phyloP scores from a whole-genome alignment of 2,113 vertebrate genomes.

The Synchiropus splendidus region DNA sequence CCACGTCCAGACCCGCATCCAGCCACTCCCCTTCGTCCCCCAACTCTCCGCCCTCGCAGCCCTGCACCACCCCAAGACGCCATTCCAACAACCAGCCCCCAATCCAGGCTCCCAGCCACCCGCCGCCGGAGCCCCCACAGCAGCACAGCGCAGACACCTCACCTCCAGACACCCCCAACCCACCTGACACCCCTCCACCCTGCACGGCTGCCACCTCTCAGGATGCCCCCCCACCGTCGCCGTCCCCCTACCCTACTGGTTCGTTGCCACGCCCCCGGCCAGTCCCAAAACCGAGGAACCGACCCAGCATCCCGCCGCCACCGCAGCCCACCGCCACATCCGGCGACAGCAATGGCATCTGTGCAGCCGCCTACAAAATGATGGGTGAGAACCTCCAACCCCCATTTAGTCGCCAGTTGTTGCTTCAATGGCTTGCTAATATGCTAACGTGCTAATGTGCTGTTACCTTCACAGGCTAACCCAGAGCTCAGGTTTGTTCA shows the following conservation, averaged over 20 bases:
- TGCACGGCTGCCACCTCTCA: constrained; percentile 52
- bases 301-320: constrained; percentile 83
- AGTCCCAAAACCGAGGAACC: constrained; percentile 85
- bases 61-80: constrained; percentile 68
- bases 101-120: constrained; percentile 87
- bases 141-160: constrained; percentile 65
- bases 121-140: constrained; percentile 87
- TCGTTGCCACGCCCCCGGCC: constrained; percentile 79
- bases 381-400: constrained; percentile 71
- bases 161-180: constrained; percentile 79
- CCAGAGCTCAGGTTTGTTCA: constrained; percentile 76
- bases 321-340: constrained; percentile 72
- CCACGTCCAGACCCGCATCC: constrained; percentile 67
- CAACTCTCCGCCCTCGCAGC: constrained; percentile 52
- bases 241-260: constrained; percentile 61
- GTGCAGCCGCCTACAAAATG: constrained; percentile 67
- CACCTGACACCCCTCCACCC: constrained; percentile 80
- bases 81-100: constrained; percentile 78
- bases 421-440: constrained; percentile 5
- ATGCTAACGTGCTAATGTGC: constrained; percentile 61
- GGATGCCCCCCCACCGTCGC: constrained; percentile 25
- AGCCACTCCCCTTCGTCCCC: constrained; percentile 62
- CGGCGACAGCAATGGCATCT: constrained; percentile 36
- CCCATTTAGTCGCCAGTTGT: not conserved
- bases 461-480: constrained; percentile 80